Evolutionary conservation across 2,888 invertebrate species (phyloP).

Genomic region (Phymatocera aterrima): DNA sequence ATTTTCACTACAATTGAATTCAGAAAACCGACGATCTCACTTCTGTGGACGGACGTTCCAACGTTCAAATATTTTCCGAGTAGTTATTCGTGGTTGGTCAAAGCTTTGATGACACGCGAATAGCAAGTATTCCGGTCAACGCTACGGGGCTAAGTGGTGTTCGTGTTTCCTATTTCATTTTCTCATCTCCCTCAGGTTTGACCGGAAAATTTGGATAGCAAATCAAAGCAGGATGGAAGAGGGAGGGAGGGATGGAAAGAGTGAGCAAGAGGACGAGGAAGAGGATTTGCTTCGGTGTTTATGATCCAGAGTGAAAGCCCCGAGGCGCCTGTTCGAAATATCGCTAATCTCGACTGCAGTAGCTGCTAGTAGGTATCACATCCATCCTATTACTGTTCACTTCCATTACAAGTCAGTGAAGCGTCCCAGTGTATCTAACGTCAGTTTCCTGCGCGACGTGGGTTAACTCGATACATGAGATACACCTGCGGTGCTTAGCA

Average conservation of each 20-base stretch:
- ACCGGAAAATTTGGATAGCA: background rate
- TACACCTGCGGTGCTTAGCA: slow-evolving; percentile 26
- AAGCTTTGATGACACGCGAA: background rate
- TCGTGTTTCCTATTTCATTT: background rate
- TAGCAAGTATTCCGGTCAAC: background rate
- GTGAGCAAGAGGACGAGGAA: background rate
- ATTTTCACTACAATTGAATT: background rate
- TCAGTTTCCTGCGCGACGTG: slow-evolving; percentile 20
- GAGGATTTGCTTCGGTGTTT: background rate
- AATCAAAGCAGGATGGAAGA: background rate
- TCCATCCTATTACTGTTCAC: slow-evolving; percentile 14
- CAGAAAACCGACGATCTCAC: background rate
- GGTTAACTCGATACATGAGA: slow-evolving; percentile 17
- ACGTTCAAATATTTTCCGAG: background rate
- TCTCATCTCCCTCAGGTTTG: background rate
- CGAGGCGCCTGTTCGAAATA: slow-evolving; percentile 19
- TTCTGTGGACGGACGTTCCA: background rate
- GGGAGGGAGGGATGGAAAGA: background rate
- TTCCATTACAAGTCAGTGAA: slow-evolving; percentile 12
- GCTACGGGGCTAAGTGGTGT: background rate
- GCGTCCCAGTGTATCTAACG: slow-evolving; percentile 19
- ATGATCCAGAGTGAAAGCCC: background rate
- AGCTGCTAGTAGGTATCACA: too few relatives aligned
- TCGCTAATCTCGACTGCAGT: slow-evolving; percentile 25
- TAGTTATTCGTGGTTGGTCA: background rate